A percentile compares a stretch with the other conserved stretches of the same genome.
Evolutionary conservation across 2,113 vertebrate species (phyloP).

Genomic region (Felis catus): DNA sequence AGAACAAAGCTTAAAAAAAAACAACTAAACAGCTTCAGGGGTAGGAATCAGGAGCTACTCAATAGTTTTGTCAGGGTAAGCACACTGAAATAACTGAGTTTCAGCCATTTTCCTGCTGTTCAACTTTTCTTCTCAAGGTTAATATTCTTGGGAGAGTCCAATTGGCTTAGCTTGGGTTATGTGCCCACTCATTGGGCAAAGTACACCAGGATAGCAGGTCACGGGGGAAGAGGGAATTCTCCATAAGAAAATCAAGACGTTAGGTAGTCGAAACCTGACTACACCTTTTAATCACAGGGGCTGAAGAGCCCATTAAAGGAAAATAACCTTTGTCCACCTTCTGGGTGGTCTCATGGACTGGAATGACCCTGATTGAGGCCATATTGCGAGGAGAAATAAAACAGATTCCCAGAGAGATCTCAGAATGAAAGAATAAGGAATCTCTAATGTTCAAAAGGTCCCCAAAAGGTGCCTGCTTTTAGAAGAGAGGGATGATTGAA

Average conservation of each 20-base stretch:
- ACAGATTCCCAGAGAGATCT: not conserved
- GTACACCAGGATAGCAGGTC: not conserved
- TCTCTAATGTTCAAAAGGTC: not conserved
- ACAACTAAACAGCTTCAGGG: not conserved
- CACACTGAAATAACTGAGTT: not conserved
- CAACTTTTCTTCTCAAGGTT: not conserved
- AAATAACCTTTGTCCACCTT: not conserved
- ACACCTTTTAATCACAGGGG: not conserved
- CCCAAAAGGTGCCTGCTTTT: not conserved
- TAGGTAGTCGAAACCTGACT: not conserved
- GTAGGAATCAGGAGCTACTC: not conserved
- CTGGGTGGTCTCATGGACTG: not conserved
- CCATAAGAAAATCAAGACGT: not conserved
- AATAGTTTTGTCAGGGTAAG: not conserved
- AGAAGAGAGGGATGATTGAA: not conserved
- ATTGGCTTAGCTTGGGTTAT: not conserved
- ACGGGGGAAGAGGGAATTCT: not conserved
- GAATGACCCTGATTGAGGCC: not conserved
- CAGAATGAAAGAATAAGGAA: not conserved
- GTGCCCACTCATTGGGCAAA: not conserved
- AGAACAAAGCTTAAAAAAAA: conserved; percentile 39
- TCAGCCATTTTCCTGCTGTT: not conserved
- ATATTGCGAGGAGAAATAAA: not conserved
- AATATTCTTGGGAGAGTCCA: not conserved
- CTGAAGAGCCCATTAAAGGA: not conserved